A percentile compares a stretch with the other conserved stretches of the same genome.
Conservation (phyloP, 2,888 invertebrate genomes). For the Caenorhabditis angaria region DNA sequence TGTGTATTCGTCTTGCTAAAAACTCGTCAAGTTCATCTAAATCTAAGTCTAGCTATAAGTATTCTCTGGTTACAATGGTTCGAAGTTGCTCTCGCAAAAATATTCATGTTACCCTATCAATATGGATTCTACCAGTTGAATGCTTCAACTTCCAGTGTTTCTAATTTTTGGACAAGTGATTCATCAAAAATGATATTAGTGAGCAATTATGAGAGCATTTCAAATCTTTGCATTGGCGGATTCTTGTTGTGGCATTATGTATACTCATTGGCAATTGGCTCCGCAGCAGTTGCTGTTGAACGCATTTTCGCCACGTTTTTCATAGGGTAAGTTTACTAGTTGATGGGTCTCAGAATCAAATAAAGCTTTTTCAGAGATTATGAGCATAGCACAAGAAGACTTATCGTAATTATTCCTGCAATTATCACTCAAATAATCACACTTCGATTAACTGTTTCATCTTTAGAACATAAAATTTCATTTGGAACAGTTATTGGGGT, state of each 20-base stretch:
- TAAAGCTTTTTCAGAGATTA: slow-evolving; percentile 3
- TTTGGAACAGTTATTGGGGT: background rate
- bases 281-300: background rate
- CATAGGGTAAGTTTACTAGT: background rate
- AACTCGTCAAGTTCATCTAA: background rate
- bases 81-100: background rate
- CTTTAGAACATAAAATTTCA: background rate
- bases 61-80: background rate
- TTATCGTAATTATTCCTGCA: background rate
- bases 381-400: background rate
- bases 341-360: background rate
- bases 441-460: background rate
- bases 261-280: background rate
- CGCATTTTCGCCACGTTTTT: background rate
- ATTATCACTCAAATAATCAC: background rate
- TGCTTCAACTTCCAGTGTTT: background rate
- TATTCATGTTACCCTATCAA: background rate
- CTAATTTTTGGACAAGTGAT: background rate
- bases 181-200: background rate
- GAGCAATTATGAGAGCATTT: no score
- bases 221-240: background rate
- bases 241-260: slow-evolving; percentile 3
- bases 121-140: background rate
- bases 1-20: background rate
- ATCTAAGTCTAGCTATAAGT: background rate